Percentiles rank a stretch among this genome's conserved stretches.
phyloP scores from a whole-genome alignment of 2,888 invertebrate genomes.

The Heliothis peltigera region DNA sequence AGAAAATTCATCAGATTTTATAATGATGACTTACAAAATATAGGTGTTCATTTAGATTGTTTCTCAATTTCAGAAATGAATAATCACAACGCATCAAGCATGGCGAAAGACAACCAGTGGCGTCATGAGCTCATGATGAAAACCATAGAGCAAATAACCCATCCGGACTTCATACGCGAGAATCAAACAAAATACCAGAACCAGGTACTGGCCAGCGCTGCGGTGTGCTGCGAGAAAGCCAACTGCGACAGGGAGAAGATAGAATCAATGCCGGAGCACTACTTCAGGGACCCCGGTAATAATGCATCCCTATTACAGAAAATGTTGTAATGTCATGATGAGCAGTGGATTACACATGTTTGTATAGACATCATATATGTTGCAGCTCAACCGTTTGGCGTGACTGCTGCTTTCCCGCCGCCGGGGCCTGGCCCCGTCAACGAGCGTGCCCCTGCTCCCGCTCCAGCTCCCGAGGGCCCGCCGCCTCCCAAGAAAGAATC shows the following conservation, averaged over 20 bases:
- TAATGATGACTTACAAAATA: too few relatives aligned
- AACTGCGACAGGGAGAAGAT: conserved; percentile 23
- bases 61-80: conserved; percentile 46
- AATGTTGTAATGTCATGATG: background rate
- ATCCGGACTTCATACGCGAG: background rate
- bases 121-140: conserved; percentile 17
- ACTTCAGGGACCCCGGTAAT: conserved; percentile 27
- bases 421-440: background rate
- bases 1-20: background rate
- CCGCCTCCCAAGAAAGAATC: background rate
- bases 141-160: background rate
- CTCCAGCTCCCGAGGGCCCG: background rate
- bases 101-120: conserved; percentile 20
- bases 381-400: conserved; percentile 37
- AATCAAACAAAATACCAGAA: background rate
- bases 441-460: background rate
- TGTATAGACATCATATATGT: conserved; percentile 41
- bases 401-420: background rate
- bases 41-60: background rate
- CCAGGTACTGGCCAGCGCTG: conserved; percentile 12
- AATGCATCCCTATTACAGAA: background rate
- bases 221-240: conserved; percentile 23
- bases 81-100: conserved; percentile 12
- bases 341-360: conserved; percentile 25
- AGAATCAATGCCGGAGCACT: conserved; percentile 28